Percentiles rank a stretch among this genome's conserved stretches.
phyloP scores from a whole-genome alignment of 1,140 invertebrate species.

The Camponotus pennsylvanicus region DNA sequence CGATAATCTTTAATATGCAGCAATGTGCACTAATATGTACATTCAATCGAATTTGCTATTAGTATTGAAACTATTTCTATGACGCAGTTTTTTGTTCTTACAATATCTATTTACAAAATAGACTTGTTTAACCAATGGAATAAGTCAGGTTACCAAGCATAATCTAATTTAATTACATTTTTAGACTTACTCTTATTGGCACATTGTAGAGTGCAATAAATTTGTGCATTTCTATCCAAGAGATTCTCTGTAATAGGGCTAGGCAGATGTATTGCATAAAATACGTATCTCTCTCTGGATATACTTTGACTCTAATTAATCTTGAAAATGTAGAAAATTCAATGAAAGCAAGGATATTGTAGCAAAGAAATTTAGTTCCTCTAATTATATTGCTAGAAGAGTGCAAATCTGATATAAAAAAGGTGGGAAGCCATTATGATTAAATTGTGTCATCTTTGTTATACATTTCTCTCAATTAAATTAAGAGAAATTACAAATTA shows the following conservation, averaged over 20 bases:
- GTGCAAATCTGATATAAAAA: conserved; percentile 14
- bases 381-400: neutral
- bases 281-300: neutral
- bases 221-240: conserved; percentile 56
- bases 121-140: neutral
- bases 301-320: conserved; percentile 27
- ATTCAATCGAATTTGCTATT: too few relatives aligned
- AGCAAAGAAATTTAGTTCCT: conserved; percentile 4
- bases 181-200: conserved; percentile 61
- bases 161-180: conserved; percentile 43
- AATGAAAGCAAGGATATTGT: conserved; percentile 22
- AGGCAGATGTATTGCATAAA: neutral
- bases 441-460: neutral
- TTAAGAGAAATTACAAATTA: neutral
- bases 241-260: conserved; percentile 26
- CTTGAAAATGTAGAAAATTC: conserved; percentile 34
- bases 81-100: neutral
- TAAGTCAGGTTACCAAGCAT: conserved; percentile 42
- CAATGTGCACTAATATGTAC: too few relatives aligned
- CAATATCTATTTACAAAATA: conserved; percentile 59
- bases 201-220: conserved; percentile 46
- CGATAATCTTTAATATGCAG: too few relatives aligned
- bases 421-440: conserved; percentile 20
- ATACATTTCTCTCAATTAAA: neutral
- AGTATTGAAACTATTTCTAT: neutral